phyloP scores from a whole-genome alignment of 1,140 invertebrate species.

The Octopus sinensis region DNA sequence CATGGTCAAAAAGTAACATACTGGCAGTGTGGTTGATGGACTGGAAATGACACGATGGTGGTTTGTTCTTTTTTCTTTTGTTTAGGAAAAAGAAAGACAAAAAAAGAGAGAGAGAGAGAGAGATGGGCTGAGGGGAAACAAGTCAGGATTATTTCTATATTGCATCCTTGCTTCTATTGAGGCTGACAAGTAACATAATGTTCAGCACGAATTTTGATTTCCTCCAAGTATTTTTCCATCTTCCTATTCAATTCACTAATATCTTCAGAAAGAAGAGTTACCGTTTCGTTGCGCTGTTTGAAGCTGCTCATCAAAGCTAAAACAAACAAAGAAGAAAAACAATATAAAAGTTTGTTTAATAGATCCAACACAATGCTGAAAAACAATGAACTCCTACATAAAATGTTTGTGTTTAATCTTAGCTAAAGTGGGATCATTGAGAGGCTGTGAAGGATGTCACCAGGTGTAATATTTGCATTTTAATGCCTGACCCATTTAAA shows the following conservation, averaged over 20 bases:
- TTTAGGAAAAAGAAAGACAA: too few relatives aligned
- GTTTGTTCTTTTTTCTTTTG: too few relatives aligned
- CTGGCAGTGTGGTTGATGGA: too few relatives aligned
- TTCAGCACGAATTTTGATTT: constrained; percentile 58
- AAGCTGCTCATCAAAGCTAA: constrained; percentile 62
- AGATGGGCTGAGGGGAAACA: too few relatives aligned
- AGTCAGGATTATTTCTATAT: too few relatives aligned
- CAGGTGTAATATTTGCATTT: too few relatives aligned
- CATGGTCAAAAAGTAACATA: too few relatives aligned
- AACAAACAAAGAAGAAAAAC: constrained; percentile 29
- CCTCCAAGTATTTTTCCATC: constrained; percentile 59
- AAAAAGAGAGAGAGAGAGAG: too few relatives aligned
- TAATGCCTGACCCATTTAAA: too few relatives aligned
- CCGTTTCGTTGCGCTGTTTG: constrained; percentile 55
- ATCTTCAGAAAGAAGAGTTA: constrained; percentile 54
- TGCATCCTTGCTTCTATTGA: neutral
- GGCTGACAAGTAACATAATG: constrained; percentile 58
- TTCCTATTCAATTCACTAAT: constrained; percentile 57
- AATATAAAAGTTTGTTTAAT: neutral
- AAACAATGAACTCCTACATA: neutral
- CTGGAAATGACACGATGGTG: too few relatives aligned
- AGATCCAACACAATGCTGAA: neutral
- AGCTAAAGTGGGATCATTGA: neutral
- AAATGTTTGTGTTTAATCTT: neutral
- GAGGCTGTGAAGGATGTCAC: too few relatives aligned